phyloP scores from a whole-genome alignment of 2,888 invertebrate genomes.

The Pachycephus smyrnensis region DNA sequence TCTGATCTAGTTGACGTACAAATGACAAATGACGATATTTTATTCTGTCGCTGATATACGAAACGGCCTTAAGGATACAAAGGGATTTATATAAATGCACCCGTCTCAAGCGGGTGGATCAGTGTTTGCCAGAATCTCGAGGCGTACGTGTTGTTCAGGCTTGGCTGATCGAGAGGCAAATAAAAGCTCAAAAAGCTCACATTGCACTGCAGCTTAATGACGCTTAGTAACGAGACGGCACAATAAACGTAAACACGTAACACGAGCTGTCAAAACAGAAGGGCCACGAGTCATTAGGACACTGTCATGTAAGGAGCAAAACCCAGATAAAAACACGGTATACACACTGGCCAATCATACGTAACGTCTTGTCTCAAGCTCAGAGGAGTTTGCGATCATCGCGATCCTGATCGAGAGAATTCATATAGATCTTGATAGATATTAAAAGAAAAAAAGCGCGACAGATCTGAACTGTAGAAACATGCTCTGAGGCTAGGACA shows the following conservation, averaged over 20 bases:
- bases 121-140: background rate
- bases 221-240: slow-evolving; percentile 2
- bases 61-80: background rate
- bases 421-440: no score
- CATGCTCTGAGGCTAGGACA: background rate
- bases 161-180: background rate
- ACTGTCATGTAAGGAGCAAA: background rate
- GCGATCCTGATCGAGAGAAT: background rate
- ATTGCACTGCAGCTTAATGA: background rate
- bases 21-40: background rate
- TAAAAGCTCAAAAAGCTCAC: background rate
- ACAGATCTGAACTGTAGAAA: no score
- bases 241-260: slow-evolving; percentile 2
- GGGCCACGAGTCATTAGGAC: background rate
- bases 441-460: no score
- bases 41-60: background rate
- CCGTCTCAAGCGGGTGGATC: background rate
- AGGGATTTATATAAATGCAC: background rate
- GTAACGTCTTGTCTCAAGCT: slow-evolving; percentile 6
- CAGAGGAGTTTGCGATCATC: background rate
- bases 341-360: background rate
- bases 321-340: background rate
- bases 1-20: background rate
- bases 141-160: background rate
- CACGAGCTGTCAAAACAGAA: background rate